These are phyloP conservation scores for Pristionchus japonicus DNA, from an alignment of 2,888 invertebrate species.

Conservation along the genomic window DNA sequence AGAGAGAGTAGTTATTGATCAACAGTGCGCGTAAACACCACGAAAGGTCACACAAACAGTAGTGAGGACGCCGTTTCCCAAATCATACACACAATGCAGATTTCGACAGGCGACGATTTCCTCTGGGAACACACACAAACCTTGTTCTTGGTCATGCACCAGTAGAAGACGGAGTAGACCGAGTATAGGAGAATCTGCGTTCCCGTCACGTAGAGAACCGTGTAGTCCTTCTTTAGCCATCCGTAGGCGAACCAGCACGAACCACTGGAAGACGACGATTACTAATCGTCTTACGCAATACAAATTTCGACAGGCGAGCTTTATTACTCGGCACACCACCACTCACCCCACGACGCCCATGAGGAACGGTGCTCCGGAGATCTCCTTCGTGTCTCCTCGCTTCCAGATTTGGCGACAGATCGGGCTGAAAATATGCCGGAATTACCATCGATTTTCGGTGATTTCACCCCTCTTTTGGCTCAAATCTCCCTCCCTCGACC, in stretches of 20 bases:
- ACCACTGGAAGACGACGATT: conserved; percentile 54
- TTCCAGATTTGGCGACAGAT: conserved; percentile 75
- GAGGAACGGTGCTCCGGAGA: conserved; percentile 73
- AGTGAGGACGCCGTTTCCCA: neutral
- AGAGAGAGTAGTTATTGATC: neutral
- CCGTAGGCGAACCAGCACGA: conserved; percentile 74
- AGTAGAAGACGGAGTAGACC: conserved; percentile 72
- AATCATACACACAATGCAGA: neutral
- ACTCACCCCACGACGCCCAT: conserved; percentile 72
- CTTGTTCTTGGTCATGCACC: conserved; percentile 74
- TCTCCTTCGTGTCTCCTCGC: conserved; percentile 72
- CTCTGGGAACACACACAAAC: conserved; percentile 48
- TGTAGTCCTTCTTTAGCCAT: conserved; percentile 70
- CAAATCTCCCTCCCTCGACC: neutral
- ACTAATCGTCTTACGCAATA: neutral
- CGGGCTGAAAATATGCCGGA: conserved; percentile 63
- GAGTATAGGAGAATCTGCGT: conserved; percentile 71
- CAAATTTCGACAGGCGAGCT: neutral
- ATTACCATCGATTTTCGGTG: neutral
- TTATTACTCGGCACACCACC: neutral
- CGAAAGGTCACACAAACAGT: neutral
- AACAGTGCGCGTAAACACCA: neutral
- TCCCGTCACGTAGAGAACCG: conserved; percentile 71
- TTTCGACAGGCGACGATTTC: neutral
- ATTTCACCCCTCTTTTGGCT: neutral